A percentile compares a stretch with the other conserved stretches of the same genome.
phyloP scores from a whole-genome alignment of 2,113 vertebrate genomes.

The Sphaerodactylus townsendi region DNA sequence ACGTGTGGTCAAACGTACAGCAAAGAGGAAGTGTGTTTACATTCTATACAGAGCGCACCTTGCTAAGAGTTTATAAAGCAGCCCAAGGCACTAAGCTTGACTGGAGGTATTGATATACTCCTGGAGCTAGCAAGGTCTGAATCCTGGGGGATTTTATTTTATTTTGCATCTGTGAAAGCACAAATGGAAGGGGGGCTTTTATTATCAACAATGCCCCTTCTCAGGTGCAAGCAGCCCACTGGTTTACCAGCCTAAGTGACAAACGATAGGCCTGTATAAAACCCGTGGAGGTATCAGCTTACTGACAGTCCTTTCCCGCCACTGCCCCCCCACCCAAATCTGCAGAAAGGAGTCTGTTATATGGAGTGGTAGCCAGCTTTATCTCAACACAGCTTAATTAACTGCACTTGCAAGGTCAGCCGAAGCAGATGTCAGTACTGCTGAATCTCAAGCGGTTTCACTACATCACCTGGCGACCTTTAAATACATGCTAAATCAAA shows the following conservation, averaged over 20 bases:
- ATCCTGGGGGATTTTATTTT: too few species aligned
- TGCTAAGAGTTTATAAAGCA: too few species aligned
- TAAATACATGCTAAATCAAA: conserved; percentile 27
- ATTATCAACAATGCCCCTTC: too few species aligned
- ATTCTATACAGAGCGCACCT: too few species aligned
- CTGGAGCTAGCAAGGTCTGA: too few species aligned
- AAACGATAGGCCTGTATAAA: background rate
- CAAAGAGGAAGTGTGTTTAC: too few species aligned
- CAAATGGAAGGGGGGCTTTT: too few species aligned
- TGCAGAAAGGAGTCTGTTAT: background rate
- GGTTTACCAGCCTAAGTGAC: background rate
- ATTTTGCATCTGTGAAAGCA: too few species aligned
- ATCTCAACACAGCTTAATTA: conserved; percentile 24
- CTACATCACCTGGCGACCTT: conserved; percentile 20
- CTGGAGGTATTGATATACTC: too few species aligned
- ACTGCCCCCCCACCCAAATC: background rate
- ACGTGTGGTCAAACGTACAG: too few species aligned
- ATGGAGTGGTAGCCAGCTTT: background rate
- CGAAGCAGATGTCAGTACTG: conserved; percentile 1
- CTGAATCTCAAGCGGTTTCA: background rate
- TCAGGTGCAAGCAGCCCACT: background rate
- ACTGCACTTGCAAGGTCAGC: conserved; percentile 14
- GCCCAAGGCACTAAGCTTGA: too few species aligned
- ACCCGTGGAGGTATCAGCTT: background rate
- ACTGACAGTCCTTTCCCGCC: background rate